Evolutionary conservation across 2,797 vertebrate species (phyloP).

Genomic region (Myotis daubentonii): DNA sequence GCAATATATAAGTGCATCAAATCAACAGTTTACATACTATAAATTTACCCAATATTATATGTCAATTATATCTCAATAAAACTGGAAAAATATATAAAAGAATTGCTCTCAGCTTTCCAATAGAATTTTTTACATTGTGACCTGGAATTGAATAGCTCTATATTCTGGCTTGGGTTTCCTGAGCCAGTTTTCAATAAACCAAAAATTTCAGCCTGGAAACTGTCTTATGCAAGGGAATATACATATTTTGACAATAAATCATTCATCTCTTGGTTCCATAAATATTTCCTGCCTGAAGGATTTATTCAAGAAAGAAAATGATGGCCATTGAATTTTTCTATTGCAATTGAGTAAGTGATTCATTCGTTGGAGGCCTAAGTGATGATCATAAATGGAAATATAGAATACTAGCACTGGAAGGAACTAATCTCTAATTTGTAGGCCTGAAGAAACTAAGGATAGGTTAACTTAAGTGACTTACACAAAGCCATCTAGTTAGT

Average conservation of each 20-base stretch:
- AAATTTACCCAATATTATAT: neutral
- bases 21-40: neutral
- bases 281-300: slow-evolving; percentile 32
- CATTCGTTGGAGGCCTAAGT: slow-evolving; percentile 11
- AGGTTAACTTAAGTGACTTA: neutral
- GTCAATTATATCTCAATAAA: neutral
- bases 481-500: neutral
- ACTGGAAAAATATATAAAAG: neutral
- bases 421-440: slow-evolving; percentile 18
- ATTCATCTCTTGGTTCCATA: slow-evolving; percentile 36
- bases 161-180: slow-evolving; percentile 27
- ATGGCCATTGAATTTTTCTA: slow-evolving; percentile 43
- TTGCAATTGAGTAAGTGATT: neutral
- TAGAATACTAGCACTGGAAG: neutral
- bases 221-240: neutral
- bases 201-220: slow-evolving; percentile 20
- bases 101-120: slow-evolving; percentile 4
- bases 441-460: neutral
- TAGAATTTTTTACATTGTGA: neutral
- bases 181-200: slow-evolving; percentile 19
- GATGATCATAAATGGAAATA: slow-evolving; percentile 5
- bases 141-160: slow-evolving; percentile 32
- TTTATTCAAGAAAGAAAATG: slow-evolving; percentile 35
- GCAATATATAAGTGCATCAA: neutral
- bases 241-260: slow-evolving; percentile 42